Base-by-base conservation (phyloP, 2,113 vertebrate genomes). In the Sterna hirundo region DNA sequence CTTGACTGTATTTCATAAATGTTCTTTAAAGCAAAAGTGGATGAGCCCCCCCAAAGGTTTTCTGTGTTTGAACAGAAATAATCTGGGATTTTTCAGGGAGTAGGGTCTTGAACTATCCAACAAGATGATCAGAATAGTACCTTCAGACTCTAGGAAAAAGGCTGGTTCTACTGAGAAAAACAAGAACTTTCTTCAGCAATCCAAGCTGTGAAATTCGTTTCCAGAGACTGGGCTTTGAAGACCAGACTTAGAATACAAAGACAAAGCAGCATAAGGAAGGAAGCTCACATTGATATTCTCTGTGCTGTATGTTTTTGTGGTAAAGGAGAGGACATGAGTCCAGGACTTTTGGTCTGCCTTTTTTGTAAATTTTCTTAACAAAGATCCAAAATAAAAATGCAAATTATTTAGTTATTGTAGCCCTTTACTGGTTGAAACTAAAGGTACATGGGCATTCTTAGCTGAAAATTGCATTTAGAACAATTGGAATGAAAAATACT, bases 401-500 rank as follows among this genome's bases (percentile, higher is more conserved):
- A 75, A 64, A 58, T 27, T 19, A 32, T 30, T 72, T 75, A 2
- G 5, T 55, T 94, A 34, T 64, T 83, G 8, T 70, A 57, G 22
- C 9, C 65, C 7, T 88, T 90, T 86, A 51, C 26, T 34, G 12
- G 66, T 81, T 88, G 61, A 92, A 90, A 72, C 78, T 20, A 64
- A 93, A 92, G 22, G 11, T 21, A 27, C 10, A 15, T 47, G 17
- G 18, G 15, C 34, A 52, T 88, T 80, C 49, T 51, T 84, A 82
- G 52, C 22, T 84, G 61, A 44, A 92, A 90, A 72, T 54, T 84
- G 29, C 70, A 69, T 68, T 82, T 86, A 86, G 72, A 93, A 57
- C 36, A 72, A 58, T 27, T 61, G 12, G 49, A 92, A 94, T 91
- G 74, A 95, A 96, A 92, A 83, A 93, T 88, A 82, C 83, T 95